Percentiles rank a stretch among this genome's conserved stretches.
These are phyloP conservation scores for Aphelenchoides bicaudatus DNA, from an alignment of 2,888 invertebrate genomes.

Conservation along the genomic window DNA sequence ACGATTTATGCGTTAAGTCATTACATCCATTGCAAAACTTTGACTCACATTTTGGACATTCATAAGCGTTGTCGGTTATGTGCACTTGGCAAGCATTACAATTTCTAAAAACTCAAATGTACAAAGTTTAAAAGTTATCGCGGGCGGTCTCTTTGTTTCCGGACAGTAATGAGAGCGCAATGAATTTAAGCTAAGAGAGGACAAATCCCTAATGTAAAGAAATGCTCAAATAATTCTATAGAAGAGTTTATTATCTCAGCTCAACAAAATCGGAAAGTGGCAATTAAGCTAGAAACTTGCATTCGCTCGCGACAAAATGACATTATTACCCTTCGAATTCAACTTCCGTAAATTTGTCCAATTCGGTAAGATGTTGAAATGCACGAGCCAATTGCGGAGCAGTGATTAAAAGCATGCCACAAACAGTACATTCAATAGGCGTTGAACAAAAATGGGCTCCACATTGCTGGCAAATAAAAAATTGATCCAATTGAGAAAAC, in stretches of 20 bases:
- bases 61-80: conserved; percentile 44
- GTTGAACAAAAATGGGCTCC: conserved; percentile 94
- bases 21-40: conserved; percentile 90
- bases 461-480: conserved; percentile 73
- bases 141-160: no score
- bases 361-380: conserved; percentile 93
- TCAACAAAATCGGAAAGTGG: background rate
- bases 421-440: conserved; percentile 91
- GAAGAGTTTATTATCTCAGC: no score
- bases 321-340: conserved; percentile 34
- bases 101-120: conserved; percentile 8
- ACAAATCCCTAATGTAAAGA: no score
- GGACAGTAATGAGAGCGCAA: no score
- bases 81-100: conserved; percentile 49
- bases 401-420: conserved; percentile 89
- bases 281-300: background rate
- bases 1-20: conserved; percentile 82
- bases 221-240: conserved; percentile 4
- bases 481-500: conserved; percentile 19
- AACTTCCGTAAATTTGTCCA: conserved; percentile 77
- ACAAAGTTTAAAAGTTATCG: background rate
- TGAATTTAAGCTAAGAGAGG: conserved; percentile 11
- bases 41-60: conserved; percentile 40
- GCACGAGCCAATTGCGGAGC: conserved; percentile 95
- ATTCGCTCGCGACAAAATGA: background rate